Evolutionary conservation across 2,113 vertebrate species (phyloP).

Genomic region (Bucco capensis): DNA sequence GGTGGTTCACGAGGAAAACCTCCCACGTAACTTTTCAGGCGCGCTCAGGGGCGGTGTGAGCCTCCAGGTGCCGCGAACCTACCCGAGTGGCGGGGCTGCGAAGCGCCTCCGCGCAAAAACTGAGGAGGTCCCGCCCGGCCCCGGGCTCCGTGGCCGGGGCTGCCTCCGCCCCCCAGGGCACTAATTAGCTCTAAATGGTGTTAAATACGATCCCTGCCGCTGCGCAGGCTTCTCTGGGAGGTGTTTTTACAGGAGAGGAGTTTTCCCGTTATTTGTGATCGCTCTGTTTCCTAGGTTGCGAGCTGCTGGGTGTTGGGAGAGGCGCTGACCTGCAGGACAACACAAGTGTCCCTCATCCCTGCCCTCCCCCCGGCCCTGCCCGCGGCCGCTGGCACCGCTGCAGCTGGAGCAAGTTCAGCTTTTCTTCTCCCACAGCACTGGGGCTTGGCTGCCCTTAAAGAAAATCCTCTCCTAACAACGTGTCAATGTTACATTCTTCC

Average conservation of each 20-base stretch:
- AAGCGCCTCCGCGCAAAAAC: neutral
- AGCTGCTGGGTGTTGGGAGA: neutral
- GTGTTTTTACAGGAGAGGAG: constrained; percentile 42
- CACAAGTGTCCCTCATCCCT: neutral
- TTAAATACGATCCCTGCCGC: constrained; percentile 57
- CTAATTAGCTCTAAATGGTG: constrained; percentile 55
- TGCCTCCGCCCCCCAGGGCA: constrained; percentile 42
- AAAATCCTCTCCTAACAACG: constrained; percentile 79
- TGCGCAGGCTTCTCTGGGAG: constrained; percentile 41
- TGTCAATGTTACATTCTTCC: constrained; percentile 80
- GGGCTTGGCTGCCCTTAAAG: constrained; percentile 78
- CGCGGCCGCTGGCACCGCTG: constrained; percentile 49
- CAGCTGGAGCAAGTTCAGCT: constrained; percentile 57
- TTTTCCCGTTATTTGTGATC: constrained; percentile 9
- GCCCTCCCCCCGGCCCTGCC: neutral
- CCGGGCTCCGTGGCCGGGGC: neutral
- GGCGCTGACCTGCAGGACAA: constrained; percentile 16
- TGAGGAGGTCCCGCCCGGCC: neutral
- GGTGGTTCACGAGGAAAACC: neutral
- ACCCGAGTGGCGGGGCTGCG: neutral
- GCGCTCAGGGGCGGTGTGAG: neutral
- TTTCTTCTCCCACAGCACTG: constrained; percentile 65
- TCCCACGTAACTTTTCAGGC: neutral
- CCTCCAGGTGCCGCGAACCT: neutral
- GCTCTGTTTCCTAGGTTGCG: constrained; percentile 6